phyloP scores from a whole-genome alignment of 2,888 invertebrate species.

The Athalia circularis region DNA sequence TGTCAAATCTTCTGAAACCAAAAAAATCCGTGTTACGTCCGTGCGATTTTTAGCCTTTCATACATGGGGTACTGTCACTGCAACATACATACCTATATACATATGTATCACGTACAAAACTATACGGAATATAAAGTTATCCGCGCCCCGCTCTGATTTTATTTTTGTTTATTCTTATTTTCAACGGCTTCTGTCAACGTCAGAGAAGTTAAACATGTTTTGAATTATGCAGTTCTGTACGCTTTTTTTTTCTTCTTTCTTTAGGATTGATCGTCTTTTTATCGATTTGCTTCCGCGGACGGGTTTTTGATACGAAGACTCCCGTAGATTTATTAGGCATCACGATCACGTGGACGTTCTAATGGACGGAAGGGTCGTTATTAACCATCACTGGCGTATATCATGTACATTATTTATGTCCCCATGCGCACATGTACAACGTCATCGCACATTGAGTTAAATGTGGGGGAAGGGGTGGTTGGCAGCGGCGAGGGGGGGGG shows the following conservation, averaged over 20 bases:
- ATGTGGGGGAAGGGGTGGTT: no score
- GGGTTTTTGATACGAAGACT: not conserved
- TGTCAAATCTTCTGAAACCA: no score
- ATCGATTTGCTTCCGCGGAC: slow-evolving; percentile 7
- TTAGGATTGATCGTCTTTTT: slow-evolving; percentile 38
- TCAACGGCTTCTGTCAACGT: slow-evolving; percentile 30
- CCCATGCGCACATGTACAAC: slow-evolving; percentile 26
- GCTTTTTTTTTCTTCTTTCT: no score
- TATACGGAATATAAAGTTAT: not conserved
- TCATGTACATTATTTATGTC: slow-evolving; percentile 27
- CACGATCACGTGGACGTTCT: slow-evolving; percentile 19
- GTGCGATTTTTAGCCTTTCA: no score
- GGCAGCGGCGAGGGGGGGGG: no score
- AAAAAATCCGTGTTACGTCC: no score
- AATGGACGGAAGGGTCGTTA: slow-evolving; percentile 41
- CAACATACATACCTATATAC: no score
- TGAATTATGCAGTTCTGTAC: not conserved
- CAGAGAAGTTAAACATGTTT: slow-evolving; percentile 38
- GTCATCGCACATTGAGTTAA: not conserved
- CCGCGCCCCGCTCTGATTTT: not conserved
- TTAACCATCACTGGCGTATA: slow-evolving; percentile 14
- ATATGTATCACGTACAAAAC: no score
- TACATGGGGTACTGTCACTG: no score
- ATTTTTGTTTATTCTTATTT: not conserved
- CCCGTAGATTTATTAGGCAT: slow-evolving; percentile 23